phyloP scores from a whole-genome alignment of 2,888 invertebrate species.

The Pandemis heparana region DNA sequence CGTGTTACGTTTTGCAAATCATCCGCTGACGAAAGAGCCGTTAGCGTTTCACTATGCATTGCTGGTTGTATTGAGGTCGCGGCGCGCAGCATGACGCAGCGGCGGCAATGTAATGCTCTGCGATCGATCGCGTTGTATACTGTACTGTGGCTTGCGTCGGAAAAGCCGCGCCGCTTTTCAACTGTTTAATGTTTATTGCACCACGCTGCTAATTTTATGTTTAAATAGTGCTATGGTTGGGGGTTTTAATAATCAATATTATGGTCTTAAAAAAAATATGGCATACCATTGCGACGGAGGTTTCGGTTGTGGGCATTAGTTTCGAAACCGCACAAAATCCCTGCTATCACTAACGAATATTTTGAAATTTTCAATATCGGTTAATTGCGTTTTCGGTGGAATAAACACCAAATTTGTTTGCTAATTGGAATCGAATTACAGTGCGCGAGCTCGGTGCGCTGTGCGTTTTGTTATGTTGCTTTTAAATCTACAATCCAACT shows the following conservation, averaged over 20 bases:
- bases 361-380: constrained; percentile 26
- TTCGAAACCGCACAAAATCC: constrained; percentile 8
- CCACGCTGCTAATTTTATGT: constrained; percentile 50
- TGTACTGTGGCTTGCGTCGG: constrained; percentile 54
- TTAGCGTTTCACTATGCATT: constrained; percentile 68
- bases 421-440: constrained; percentile 31
- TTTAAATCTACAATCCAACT: background rate
- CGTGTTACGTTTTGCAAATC: constrained; percentile 73
- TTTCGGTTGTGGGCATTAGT: background rate
- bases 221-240: constrained; percentile 23
- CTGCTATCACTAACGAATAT: constrained; percentile 24
- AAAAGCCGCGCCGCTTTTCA: constrained; percentile 76
- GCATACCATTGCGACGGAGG: background rate
- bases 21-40: constrained; percentile 63
- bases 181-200: constrained; percentile 55
- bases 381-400: constrained; percentile 27
- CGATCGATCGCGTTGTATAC: constrained; percentile 73
- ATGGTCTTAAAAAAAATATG: constrained; percentile 12
- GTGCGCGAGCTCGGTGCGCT: background rate
- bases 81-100: constrained; percentile 49
- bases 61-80: constrained; percentile 58
- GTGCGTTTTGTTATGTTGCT: background rate
- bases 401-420: constrained; percentile 29
- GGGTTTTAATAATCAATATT: background rate
- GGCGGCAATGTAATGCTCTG: constrained; percentile 72